A percentile compares a stretch with the other conserved stretches of the same genome.
These are phyloP conservation scores for Erethizon dorsatum DNA, from an alignment of 2,797 vertebrate genomes.

Conservation along the genomic window DNA sequence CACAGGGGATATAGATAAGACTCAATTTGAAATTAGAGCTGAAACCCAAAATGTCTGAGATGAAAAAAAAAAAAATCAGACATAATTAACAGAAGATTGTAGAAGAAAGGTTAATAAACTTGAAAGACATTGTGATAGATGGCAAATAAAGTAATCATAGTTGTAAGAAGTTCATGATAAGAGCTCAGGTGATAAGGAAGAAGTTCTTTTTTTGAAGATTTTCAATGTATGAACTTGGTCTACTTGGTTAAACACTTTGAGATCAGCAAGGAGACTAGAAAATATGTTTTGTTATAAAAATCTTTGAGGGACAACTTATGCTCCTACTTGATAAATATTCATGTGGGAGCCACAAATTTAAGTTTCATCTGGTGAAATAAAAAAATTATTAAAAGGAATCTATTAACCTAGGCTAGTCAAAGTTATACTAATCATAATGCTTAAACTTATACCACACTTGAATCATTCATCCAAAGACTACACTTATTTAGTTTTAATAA, in stretches of 20 bases:
- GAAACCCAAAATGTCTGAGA: conserved; percentile 9
- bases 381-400: neutral
- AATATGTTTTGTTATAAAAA: conserved; percentile 16
- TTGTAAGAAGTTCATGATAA: neutral
- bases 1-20: neutral
- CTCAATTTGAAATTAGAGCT: conserved; percentile 1
- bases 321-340: neutral
- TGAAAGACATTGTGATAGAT: neutral
- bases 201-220: conserved; percentile 3
- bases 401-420: neutral
- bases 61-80: neutral
- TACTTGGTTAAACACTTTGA: neutral
- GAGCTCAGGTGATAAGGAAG: neutral
- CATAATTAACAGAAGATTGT: neutral
- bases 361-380: neutral
- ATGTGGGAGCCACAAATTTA: neutral
- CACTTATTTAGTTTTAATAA: conserved; percentile 37
- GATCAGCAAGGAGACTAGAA: neutral
- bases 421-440: conserved; percentile 10
- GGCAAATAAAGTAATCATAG: neutral
- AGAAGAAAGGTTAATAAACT: neutral
- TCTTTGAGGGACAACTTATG: neutral
- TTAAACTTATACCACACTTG: conserved; percentile 8
- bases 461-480: neutral
- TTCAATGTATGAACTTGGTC: neutral